phyloP scores from a whole-genome alignment of 2,113 vertebrate genomes.

The Ramphastos sulfuratus region DNA sequence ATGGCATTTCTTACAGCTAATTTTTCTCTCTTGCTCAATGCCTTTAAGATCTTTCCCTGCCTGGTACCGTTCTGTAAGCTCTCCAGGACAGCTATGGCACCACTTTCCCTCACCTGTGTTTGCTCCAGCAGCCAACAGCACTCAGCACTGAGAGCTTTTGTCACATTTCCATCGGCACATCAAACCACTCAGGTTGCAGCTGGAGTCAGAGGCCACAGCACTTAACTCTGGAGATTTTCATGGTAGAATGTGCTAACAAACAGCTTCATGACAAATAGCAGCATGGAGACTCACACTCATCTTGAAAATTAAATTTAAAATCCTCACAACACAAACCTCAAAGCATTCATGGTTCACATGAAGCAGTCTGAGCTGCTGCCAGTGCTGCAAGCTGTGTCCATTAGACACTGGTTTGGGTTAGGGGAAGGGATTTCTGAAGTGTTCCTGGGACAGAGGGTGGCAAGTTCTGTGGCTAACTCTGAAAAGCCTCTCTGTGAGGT shows the following conservation, averaged over 20 bases:
- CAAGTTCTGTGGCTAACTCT: background rate
- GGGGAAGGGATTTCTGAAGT: background rate
- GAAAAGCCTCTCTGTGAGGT: background rate
- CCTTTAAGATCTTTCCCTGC: accelerated
- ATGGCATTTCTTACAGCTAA: accelerated
- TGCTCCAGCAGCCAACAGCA: accelerated
- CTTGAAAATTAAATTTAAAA: accelerated
- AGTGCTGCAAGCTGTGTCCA: background rate
- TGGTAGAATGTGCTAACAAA: background rate
- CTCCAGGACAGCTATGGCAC: background rate
- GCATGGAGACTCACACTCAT: background rate
- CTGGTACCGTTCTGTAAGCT: accelerated
- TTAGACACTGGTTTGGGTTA: accelerated
- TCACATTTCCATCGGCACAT: accelerated
- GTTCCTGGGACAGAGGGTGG: background rate
- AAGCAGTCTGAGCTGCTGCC: background rate
- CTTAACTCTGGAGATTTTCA: background rate
- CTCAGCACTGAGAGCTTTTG: accelerated
- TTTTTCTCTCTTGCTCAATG: accelerated
- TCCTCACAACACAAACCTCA: accelerated
- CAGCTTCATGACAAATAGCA: accelerated
- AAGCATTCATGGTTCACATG: background rate
- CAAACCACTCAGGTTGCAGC: accelerated
- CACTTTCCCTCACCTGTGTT: accelerated
- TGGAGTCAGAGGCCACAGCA: accelerated